Conservation (phyloP, 1,140 invertebrate genomes). For the Phortica variegata region DNA sequence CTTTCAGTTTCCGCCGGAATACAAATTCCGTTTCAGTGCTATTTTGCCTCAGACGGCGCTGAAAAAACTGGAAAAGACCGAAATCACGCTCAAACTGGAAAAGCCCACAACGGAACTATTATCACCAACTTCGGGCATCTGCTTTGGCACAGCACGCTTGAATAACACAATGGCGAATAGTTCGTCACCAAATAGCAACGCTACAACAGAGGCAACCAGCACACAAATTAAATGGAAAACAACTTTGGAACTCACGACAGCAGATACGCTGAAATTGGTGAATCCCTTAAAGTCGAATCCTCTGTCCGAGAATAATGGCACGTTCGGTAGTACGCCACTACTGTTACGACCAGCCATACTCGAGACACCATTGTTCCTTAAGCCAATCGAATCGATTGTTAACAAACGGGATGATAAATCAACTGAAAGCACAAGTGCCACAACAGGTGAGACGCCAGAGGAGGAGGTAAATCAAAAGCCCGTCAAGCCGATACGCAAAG, state of each 20-base stretch:
- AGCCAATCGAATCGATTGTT: slow-evolving; percentile 23
- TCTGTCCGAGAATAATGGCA: slow-evolving; percentile 48
- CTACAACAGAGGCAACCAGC: not conserved
- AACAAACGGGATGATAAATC: not conserved
- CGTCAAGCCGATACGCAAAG: too few relatives aligned
- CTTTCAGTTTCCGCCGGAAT: slow-evolving; percentile 71
- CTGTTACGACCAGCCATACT: slow-evolving; percentile 47
- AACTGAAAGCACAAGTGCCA: too few relatives aligned
- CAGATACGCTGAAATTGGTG: slow-evolving; percentile 14
- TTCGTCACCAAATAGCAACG: not conserved
- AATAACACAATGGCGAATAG: not conserved
- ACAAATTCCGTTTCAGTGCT: slow-evolving; percentile 65
- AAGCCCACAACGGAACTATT: slow-evolving; percentile 24
- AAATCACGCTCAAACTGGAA: slow-evolving; percentile 21
- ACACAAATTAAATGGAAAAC: slow-evolving; percentile 43
- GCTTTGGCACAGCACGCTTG: slow-evolving; percentile 13
- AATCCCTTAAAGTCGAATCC: slow-evolving; percentile 44
- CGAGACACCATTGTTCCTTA: slow-evolving; percentile 46
- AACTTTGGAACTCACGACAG: slow-evolving; percentile 17
- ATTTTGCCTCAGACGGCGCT: slow-evolving; percentile 62
- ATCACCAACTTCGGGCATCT: slow-evolving; percentile 30
- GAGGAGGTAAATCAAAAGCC: too few relatives aligned
- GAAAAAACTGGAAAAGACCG: slow-evolving; percentile 6
- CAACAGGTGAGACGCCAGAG: too few relatives aligned
- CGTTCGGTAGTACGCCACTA: slow-evolving; percentile 45